Base-by-base conservation (phyloP, 1,140 invertebrate species). In the Hyphantria cunea region DNA sequence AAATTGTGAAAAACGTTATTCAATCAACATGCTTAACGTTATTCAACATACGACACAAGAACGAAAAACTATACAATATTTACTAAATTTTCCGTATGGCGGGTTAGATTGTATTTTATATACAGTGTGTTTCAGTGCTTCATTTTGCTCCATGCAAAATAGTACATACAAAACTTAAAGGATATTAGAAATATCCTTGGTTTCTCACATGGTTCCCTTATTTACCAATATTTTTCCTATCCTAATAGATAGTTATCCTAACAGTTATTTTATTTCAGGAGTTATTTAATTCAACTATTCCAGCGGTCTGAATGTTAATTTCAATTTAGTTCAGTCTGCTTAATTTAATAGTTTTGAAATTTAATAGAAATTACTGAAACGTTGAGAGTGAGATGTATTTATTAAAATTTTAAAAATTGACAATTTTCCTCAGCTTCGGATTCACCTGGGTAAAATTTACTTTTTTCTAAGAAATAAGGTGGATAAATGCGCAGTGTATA, bases 121-220 rank as follows among this genome's bases (percentile, higher is more conserved):
- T 25, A 25, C 15, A 59, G 15, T 42, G 47, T 25, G 5, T 49
- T 34, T 47, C 47, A 72, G 53, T 68, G 54, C 55, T 67, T 15
- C 45, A 53, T 75, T 82, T 84, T 86, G 91, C 91, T 78, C 84
- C 92, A 92, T 92, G 92, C 92, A 92, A 92, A 92, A 92, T 92
- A 92, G 92, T 92, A 90, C 89, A 91, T 89, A 85, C 84, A 86
- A 90, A 91, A 90, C 84, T 66, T 85, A 78, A 78, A 74, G 82
- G 78, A 88, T 80, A 79, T 66, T 25, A 55, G 53, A 53, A 51
- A 81, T 74, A 85, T 85, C 83, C 84, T 76, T 80, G 84, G 86
- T 86, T 91, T 67, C 85, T 91, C 90, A 92, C 91, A 90, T 90
- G 91, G 90, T 92, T 92, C 89, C 91, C 89, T 89, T 85, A 60